A percentile compares a stretch with the other conserved stretches of the same genome.
These are phyloP conservation scores for Coryphaenoides rupestris DNA, from an alignment of 2,113 vertebrate genomes.

Conservation along the genomic window DNA sequence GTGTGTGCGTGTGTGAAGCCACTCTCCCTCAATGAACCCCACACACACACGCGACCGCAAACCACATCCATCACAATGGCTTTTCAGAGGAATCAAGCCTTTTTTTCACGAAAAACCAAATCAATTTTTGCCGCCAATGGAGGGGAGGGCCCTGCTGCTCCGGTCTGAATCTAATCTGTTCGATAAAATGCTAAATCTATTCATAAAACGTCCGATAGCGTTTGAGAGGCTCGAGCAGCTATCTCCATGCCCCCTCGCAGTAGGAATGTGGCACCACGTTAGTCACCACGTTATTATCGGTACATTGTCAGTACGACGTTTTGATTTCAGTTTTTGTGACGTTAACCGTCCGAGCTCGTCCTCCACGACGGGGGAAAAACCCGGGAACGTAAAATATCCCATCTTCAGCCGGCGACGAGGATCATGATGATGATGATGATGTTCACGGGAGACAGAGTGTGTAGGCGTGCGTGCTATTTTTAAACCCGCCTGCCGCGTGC, in stretches of 20 bases:
- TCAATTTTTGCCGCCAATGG: slow-evolving; percentile 45
- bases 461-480: slow-evolving; percentile 29
- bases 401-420: too few relatives aligned
- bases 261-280: too few relatives aligned
- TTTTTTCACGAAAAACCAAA: slow-evolving; percentile 25
- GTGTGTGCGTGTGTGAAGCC: slow-evolving; percentile 9
- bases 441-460: slow-evolving; percentile 3
- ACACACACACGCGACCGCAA: too few relatives aligned
- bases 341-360: slow-evolving; percentile 5
- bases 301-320: too few relatives aligned
- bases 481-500: slow-evolving; percentile 13
- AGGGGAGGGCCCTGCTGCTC: slow-evolving; percentile 8
- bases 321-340: too few relatives aligned
- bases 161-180: slow-evolving; percentile 48
- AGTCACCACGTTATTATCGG: too few relatives aligned
- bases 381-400: neutral
- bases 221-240: slow-evolving; percentile 34
- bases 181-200: slow-evolving; percentile 55
- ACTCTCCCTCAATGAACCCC: slow-evolving; percentile 45
- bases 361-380: neutral
- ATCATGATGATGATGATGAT: neutral
- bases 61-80: slow-evolving; percentile 31
- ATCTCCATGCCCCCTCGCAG: too few relatives aligned
- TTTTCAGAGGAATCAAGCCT: slow-evolving; percentile 29
- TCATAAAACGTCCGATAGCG: slow-evolving; percentile 24